Conservation (phyloP, 1,140 invertebrate genomes). For the Uloborus diversus region DNA sequence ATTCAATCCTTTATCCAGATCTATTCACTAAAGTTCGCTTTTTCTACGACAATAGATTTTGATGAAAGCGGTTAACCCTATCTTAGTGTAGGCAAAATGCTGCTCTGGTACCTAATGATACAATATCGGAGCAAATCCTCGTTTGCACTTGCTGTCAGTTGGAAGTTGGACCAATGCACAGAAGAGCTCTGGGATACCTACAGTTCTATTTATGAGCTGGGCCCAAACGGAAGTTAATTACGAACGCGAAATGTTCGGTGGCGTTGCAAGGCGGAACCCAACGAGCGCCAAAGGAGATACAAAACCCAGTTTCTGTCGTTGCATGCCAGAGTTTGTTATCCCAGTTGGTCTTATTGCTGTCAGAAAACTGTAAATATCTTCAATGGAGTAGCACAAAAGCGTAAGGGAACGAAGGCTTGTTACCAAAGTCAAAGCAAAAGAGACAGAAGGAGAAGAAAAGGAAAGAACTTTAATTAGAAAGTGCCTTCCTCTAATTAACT, state of each 20-base stretch:
- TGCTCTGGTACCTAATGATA: too few relatives aligned
- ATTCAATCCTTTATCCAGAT: background rate
- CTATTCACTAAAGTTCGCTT: background rate
- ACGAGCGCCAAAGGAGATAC: constrained; percentile 47
- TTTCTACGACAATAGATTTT: background rate
- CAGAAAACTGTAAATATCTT: constrained; percentile 52
- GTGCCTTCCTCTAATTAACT: constrained; percentile 49
- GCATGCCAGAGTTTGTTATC: constrained; percentile 47
- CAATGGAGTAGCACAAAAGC: constrained; percentile 13
- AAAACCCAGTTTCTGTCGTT: constrained; percentile 30
- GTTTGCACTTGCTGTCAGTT: too few relatives aligned
- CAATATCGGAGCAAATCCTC: too few relatives aligned
- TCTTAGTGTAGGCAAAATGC: too few relatives aligned
- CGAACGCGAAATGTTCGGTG: constrained; percentile 11
- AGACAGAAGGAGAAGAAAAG: constrained; percentile 35
- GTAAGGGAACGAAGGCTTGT: background rate
- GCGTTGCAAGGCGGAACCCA: constrained; percentile 18
- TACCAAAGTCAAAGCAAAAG: background rate
- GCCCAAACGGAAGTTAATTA: constrained; percentile 50
- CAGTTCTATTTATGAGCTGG: constrained; percentile 30
- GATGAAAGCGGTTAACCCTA: background rate
- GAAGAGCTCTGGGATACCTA: background rate
- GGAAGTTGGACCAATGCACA: too few relatives aligned
- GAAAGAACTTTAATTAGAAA: constrained; percentile 49
- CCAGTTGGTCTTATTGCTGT: constrained; percentile 50